Evolutionary conservation across 2,797 vertebrate genomes (phyloP).

Genomic region (Sebastes cheni): DNA sequence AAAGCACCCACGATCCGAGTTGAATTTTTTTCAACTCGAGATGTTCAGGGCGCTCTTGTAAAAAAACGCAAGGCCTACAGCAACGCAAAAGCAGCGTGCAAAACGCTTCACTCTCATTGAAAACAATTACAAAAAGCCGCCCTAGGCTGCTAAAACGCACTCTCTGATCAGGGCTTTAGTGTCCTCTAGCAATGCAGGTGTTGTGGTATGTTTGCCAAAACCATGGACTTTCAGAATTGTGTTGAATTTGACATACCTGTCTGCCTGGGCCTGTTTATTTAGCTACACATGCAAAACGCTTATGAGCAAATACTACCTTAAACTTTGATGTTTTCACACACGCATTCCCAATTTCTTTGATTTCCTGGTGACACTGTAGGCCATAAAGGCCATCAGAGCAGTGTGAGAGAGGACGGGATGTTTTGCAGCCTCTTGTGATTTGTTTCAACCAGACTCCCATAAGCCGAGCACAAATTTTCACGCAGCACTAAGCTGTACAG

Average conservation of each 20-base stretch:
- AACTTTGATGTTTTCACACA: neutral
- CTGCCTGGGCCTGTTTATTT: neutral
- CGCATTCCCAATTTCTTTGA: neutral
- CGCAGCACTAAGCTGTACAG: conserved; percentile 20
- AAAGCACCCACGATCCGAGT: too few relatives aligned
- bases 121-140: too few relatives aligned
- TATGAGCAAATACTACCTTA: neutral
- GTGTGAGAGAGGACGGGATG: conserved; percentile 1
- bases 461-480: conserved; percentile 37
- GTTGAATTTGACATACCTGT: too few relatives aligned
- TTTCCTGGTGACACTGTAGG: neutral
- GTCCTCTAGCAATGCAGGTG: too few relatives aligned
- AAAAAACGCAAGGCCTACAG: too few relatives aligned
- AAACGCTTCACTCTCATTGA: too few relatives aligned
- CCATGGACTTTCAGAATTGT: too few relatives aligned
- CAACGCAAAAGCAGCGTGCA: too few relatives aligned
- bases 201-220: neutral
- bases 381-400: neutral
- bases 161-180: too few relatives aligned
- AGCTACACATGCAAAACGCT: neutral
- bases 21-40: too few relatives aligned
- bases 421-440: conserved; percentile 27
- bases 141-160: too few relatives aligned
- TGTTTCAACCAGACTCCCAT: conserved; percentile 28
- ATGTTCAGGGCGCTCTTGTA: too few relatives aligned